These are phyloP conservation scores for Pogonus chalceus DNA, from an alignment of 1,140 invertebrate genomes.

Conservation along the genomic window DNA sequence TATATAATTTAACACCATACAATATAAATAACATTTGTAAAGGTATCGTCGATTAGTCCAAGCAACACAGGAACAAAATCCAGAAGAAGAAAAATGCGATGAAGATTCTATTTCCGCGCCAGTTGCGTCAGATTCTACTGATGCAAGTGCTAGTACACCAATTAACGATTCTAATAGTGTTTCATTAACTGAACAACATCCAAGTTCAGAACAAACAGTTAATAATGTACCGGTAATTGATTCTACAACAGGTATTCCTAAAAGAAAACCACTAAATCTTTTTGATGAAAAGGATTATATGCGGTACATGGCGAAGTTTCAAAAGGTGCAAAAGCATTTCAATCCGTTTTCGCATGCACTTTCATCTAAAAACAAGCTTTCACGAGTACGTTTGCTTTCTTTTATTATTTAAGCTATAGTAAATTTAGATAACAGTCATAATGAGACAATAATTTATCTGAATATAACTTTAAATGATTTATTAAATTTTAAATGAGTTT, in stretches of 20 bases:
- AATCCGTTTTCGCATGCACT: not conserved
- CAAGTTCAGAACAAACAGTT: not conserved
- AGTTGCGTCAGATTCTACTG: conserved; percentile 26
- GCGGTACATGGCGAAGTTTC: not conserved
- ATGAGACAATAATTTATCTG: too few species aligned
- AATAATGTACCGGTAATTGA: too few species aligned
- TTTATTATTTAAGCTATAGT: not conserved
- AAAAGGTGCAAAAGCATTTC: not conserved
- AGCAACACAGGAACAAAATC: conserved; percentile 24
- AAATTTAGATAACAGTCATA: too few species aligned
- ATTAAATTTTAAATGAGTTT: too few species aligned
- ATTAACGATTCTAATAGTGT: too few species aligned
- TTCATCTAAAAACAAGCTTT: not conserved
- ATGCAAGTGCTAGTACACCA: conserved; percentile 8
- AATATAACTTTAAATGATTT: too few species aligned
- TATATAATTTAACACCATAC: conserved; percentile 21
- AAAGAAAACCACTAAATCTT: not conserved
- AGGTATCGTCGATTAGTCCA: not conserved
- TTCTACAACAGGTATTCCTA: not conserved
- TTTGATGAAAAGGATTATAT: not conserved
- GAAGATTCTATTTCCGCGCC: conserved; percentile 28
- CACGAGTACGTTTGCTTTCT: not conserved
- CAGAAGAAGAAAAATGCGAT: conserved; percentile 26
- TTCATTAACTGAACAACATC: not conserved
- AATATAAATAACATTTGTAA: conserved; percentile 1